A percentile compares a stretch with the other conserved stretches of the same genome.
Conservation (phyloP, 30 jellyfish, hydroid and myxozoan species). For the Cassiopea xamachana region DNA sequence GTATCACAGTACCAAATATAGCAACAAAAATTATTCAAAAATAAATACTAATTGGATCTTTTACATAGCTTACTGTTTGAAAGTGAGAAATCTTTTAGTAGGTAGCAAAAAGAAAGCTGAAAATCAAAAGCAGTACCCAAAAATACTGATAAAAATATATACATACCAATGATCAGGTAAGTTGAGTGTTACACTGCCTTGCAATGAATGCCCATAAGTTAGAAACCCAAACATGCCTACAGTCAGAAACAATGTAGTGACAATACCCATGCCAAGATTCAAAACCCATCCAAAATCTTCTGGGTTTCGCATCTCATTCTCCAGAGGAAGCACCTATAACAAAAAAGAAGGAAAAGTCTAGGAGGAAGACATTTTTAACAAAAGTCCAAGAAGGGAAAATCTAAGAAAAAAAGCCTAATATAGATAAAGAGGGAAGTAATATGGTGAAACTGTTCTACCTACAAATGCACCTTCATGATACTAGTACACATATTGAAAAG, state of each 20-base stretch:
- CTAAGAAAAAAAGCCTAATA: too few relatives aligned
- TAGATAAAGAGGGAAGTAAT: too few relatives aligned
- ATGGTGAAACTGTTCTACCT: too few relatives aligned
- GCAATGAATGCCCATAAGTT: slow-evolving; percentile 76
- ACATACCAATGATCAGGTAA: slow-evolving; percentile 85
- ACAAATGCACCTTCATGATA: too few relatives aligned
- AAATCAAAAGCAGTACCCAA: not conserved
- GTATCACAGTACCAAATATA: too few relatives aligned
- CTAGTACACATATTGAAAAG: too few relatives aligned
- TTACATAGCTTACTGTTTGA: too few relatives aligned
- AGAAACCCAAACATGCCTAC: slow-evolving; percentile 92
- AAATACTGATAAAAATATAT: not conserved
- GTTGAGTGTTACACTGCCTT: slow-evolving; percentile 81
- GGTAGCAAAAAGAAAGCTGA: too few relatives aligned
- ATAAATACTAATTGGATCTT: too few relatives aligned
- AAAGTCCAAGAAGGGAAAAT: too few relatives aligned
- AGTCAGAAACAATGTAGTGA: slow-evolving; percentile 77
- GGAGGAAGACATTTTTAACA: not conserved
- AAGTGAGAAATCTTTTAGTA: too few relatives aligned
- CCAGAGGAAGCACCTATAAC: slow-evolving; percentile 94
- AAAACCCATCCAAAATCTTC: slow-evolving; percentile 98
- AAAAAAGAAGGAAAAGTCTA: not conserved
- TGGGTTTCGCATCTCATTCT: slow-evolving; percentile 94
- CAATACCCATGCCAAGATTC: slow-evolving; percentile 96
- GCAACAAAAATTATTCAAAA: too few relatives aligned